Base-by-base conservation (phyloP, 2,797 vertebrate species). In the Gadopsis bispinosus region DNA sequence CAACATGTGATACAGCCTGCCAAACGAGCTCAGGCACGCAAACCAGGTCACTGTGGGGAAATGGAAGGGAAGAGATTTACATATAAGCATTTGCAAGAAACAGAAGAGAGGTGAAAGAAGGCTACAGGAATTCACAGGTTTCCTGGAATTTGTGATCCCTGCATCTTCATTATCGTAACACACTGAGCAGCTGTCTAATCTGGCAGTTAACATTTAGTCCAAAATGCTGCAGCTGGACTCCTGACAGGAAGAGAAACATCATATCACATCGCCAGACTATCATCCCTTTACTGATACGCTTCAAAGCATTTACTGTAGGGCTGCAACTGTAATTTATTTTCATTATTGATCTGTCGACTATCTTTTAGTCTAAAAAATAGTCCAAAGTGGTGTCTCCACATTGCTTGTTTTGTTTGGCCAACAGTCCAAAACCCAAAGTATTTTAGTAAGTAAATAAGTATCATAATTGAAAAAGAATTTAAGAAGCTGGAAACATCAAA, bases 111-210 rank as follows among this genome's bases (percentile, higher is more conserved):
- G 41, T 5, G 4, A 48, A 35, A 59, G 26, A 4, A 63, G 5
- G 5, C 1, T 6, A 14, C 61, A 14, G 58, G 35, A 66, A 33
- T 48, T 51, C 0, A 79, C 53, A 35, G 29, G 59, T 61, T 59
- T 68, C 56, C 62, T 41, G 51, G 67, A 59, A 59, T 59, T 10
- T 67, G 22, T 56, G 29, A 76, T 51, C 20, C 45, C 33, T 16
- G 33, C 48, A 33, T 56, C 22, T 9, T 74, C 6, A 10, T 11
- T 48, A 4, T 51, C 75, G 43, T 4, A 39, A 50, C 62, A 58
- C 22, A 5, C 1, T 10, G 13, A 39, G n/a, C 62, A 64, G 43
- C 12, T 54, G 51, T 72, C 11, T 62, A 48, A 65, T 61, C 65
- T 66, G 58, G 0, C 2, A 20, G 80, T 73, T 73, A 55, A 75